Evolutionary conservation across 2,888 invertebrate species (phyloP), one percentile per base, ranked within the genome.

Genomic region (Nomada ruficornis): DNA sequence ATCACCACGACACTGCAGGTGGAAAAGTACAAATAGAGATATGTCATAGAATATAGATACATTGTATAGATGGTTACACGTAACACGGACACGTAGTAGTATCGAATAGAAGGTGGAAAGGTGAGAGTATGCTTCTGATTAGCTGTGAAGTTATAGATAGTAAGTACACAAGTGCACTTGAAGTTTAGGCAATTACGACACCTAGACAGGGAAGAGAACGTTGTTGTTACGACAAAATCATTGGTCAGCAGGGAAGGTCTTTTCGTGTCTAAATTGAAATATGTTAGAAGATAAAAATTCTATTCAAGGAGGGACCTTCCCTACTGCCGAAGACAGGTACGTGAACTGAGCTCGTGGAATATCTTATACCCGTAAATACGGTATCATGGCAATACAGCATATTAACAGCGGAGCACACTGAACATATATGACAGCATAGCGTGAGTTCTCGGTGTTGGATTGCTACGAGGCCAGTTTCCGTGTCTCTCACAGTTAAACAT

Each of bases 1-100:
- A 93, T 92, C 90, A 91, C 91, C 90, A 91, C 89, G 91, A 90
- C 88, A 91, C 86, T 90, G 88, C 85, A 89, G 89, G 90, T 87
- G 87, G 85, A 86, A 89, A 84, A 86, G 78, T 83, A 77, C 67
- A 85, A 79, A 83, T 85, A 88, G 73, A 83, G 77, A 80, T 77
- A 88, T 73, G 54, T 50, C 65, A 86, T 67, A 73, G 78, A 36
- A 72, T 54, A 15, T 67, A 82, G 71, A 76, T 76, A 75, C 70
- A 80, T 59, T 55, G 75, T 11, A 36, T 47, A 65, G 60, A 44
- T n/a, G 23, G 75, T 64, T 57, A 82, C 23, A 54, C 42, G 18
- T 63, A 60, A 69, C 68, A 72, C 52, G 79, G 64, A 26, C 64
- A 63, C 72, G 77, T 63, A 59, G 15, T 23, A 47, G 68, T 76